phyloP scores from a whole-genome alignment of 2,797 vertebrate species.

The Cossypha dichroa region DNA sequence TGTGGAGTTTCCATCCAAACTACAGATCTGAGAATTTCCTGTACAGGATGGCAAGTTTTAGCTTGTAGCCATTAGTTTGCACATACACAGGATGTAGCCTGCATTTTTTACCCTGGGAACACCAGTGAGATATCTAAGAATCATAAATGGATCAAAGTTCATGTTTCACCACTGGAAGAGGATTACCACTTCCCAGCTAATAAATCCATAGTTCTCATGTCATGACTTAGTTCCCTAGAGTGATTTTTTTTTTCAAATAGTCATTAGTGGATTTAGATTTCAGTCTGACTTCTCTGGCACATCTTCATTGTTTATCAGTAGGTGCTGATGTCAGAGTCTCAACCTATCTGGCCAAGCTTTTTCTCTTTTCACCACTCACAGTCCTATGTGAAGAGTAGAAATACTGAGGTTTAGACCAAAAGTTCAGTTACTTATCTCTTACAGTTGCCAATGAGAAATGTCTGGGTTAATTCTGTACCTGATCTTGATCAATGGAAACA shows the following conservation, averaged over 20 bases:
- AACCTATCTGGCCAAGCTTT: neutral
- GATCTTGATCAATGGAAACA: neutral
- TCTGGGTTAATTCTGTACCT: neutral
- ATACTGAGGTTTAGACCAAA: neutral
- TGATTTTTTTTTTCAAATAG: neutral
- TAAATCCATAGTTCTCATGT: neutral
- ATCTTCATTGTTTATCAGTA: neutral
- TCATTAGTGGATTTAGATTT: neutral
- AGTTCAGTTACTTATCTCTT: neutral
- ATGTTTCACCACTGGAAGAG: neutral
- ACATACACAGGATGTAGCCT: neutral
- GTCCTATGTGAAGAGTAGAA: neutral
- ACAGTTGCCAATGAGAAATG: neutral
- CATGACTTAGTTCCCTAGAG: neutral
- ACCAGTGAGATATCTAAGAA: neutral
- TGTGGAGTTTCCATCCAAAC: neutral
- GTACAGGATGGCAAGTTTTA: neutral
- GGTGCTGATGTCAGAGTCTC: neutral
- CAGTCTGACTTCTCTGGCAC: neutral
- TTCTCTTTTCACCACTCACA: neutral
- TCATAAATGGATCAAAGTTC: neutral
- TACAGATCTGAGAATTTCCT: neutral
- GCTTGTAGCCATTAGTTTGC: neutral
- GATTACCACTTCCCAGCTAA: neutral
- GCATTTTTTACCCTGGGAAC: constrained; percentile 10